Evolutionary conservation across 2,113 vertebrate genomes (phyloP), one percentile per base, ranked within the genome.

Genomic region (Galeopterus variegatus): DNA sequence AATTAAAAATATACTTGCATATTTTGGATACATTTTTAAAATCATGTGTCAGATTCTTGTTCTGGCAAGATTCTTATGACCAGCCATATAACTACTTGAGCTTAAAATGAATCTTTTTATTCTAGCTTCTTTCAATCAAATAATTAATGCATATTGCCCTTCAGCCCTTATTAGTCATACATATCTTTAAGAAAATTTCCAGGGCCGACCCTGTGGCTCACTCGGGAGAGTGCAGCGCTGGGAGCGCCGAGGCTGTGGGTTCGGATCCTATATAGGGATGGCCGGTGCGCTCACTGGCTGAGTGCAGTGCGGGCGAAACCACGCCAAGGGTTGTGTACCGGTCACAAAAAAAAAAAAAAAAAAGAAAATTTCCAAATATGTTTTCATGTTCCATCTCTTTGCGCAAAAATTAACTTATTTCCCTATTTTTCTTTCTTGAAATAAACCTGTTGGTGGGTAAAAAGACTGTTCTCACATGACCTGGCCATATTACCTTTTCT

Each of bases 1-100:
- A 95, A 96, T 97, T 96, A 95, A 96, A 98, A 97, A 96, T 97
- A 97, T 17, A 95, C 97, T 97, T 94, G n/a, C 12, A 41, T 97
- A 50, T 92, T 96, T 93, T 92, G 69, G 79, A 92, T 83, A 85
- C 93, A 93, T 94, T 96, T 92, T 96, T 60, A 94, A 97, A 97
- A 95, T 60, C 95, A 97, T 96, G 97, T 96, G 96, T 96, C 85
- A 94, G 77, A 95, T 94, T 94, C 65, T 50, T 72, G 5, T 95
- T 96, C 94, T 97, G 76, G 93, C 84, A 96, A 95, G 77, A 96
- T 41, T 94, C 88, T 94, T 94, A 86, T 21, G 90, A 97, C 72
- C 95, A 77, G 93, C 80, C 96, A 93, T n/a, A 88, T 45, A 96
- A 85, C 31, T 97, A 95, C 52, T 90, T 85, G 7, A 90, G 95